Conservation (phyloP, 2,113 vertebrate genomes). For the Tachysurus vachellii region DNA sequence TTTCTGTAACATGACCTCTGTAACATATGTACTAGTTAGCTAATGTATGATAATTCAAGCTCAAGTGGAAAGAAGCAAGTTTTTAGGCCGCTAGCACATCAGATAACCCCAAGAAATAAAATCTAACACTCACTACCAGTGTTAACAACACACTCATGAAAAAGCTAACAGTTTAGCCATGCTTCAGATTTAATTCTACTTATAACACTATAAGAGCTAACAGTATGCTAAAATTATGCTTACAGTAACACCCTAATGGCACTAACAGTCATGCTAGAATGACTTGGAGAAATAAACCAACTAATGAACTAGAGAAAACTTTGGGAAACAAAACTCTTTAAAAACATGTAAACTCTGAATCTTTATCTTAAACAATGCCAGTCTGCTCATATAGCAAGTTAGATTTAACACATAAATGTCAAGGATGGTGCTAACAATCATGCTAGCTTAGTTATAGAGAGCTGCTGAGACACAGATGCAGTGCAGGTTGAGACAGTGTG, state of each 20-base stretch:
- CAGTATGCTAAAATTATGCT: neutral
- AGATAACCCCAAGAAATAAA: neutral
- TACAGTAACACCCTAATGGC: neutral
- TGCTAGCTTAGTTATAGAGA: neutral
- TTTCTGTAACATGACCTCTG: neutral
- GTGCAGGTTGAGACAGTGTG: neutral
- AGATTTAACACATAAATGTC: neutral
- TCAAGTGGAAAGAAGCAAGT: neutral
- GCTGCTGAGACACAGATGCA: neutral
- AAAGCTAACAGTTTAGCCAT: neutral
- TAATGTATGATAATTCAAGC: neutral
- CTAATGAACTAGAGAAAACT: neutral
- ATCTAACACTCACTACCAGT: neutral
- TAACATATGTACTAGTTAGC: neutral
- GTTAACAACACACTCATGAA: neutral
- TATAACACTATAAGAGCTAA: neutral
- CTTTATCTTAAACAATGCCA: neutral
- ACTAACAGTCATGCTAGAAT: neutral
- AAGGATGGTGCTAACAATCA: neutral
- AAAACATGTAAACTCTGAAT: neutral
- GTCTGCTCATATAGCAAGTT: neutral
- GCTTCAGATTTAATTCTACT: neutral
- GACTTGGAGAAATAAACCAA: neutral
- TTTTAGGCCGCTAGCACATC: neutral
- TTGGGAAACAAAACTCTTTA: no score